Base-by-base conservation (phyloP, 2,113 vertebrate species). In the Polyodon spathula region DNA sequence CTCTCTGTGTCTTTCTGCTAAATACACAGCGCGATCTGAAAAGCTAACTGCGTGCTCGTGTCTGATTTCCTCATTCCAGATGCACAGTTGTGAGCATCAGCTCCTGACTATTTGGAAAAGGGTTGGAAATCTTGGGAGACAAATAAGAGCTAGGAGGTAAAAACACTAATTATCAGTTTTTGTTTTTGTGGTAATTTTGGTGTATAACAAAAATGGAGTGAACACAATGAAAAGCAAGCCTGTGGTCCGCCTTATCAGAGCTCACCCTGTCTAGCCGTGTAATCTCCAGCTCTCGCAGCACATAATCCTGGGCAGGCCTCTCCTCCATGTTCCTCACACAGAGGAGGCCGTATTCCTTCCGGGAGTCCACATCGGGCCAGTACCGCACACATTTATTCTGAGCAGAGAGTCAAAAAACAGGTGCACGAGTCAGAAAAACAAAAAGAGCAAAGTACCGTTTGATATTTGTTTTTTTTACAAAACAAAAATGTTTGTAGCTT, bases 311-410 rank as follows among this genome's bases (percentile, higher is more conserved):
- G 0, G 87, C 86, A 8, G 85, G 77, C 0, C 68, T 69, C 66
- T 94, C 89, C 1, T 85, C 81, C 39, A 84, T 56, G n/a, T 89
- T 87, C 37, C 66, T 74, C 61, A 92, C 86, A 0, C 63, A 53
- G 65, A 92, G 56, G 15, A 68, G 66, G 9, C 87, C 87, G 0
- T 86, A 89, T 42, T 92, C 89, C 63, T 76, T 89, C 44, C 75
- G 44, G 68, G 71, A 52, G 0, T 83, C 50, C 12, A 77, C 68
- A 63, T 92, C 88, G 0, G 92, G 91, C 93, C 91, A 92, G 78
- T 91, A 90, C 1, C 81, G 74, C 59, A 90, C 91, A 65, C 92
- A 94, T 68, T 93, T 93, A 74, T 92, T 93, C 92, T 93, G 73
- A n/a, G 46, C 41, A 40, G 51, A 4, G 11, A 52, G 16, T 53